Percentiles rank a stretch among this genome's conserved stretches.
These are phyloP conservation scores for Sebastes umbrosus DNA, from an alignment of 2,797 vertebrate genomes.

Conservation along the genomic window DNA sequence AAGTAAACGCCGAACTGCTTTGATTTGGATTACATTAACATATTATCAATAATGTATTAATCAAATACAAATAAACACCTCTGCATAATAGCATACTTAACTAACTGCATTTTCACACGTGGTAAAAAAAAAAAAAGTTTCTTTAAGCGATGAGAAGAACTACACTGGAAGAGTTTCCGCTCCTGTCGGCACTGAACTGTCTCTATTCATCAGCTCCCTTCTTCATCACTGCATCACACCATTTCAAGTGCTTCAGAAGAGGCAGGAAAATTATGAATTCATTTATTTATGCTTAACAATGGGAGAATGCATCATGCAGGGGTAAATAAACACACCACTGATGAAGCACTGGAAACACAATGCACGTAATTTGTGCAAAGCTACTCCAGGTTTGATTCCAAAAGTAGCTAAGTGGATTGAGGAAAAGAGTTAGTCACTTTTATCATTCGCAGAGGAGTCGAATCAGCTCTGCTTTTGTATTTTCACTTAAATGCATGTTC, in stretches of 20 bases:
- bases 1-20: slow-evolving; percentile 75
- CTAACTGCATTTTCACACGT: slow-evolving; percentile 58
- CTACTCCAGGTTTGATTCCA: slow-evolving; percentile 80
- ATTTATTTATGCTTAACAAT: slow-evolving; percentile 80
- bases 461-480: slow-evolving; percentile 84
- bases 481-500: slow-evolving; percentile 85
- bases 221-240: slow-evolving; percentile 73
- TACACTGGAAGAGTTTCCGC: slow-evolving; percentile 50
- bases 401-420: slow-evolving; percentile 84
- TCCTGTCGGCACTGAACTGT: slow-evolving; percentile 61
- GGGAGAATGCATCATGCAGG: slow-evolving; percentile 63
- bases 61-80: slow-evolving; percentile 81
- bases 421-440: slow-evolving; percentile 82
- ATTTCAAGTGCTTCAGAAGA: slow-evolving; percentile 62
- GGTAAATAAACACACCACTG: slow-evolving; percentile 80
- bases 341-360: slow-evolving; percentile 81
- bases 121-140: slow-evolving; percentile 33
- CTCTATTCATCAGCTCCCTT: slow-evolving; percentile 73
- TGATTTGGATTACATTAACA: slow-evolving; percentile 81
- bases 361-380: slow-evolving; percentile 85
- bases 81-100: slow-evolving; percentile 72
- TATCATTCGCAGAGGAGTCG: slow-evolving; percentile 81
- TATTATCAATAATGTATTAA: slow-evolving; percentile 82
- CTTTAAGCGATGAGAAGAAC: slow-evolving; percentile 33
- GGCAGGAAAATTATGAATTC: slow-evolving; percentile 73